These are phyloP conservation scores for Eueremaeus valkanovi DNA, from an alignment of 2,888 invertebrate genomes.

Conservation along the genomic window DNA sequence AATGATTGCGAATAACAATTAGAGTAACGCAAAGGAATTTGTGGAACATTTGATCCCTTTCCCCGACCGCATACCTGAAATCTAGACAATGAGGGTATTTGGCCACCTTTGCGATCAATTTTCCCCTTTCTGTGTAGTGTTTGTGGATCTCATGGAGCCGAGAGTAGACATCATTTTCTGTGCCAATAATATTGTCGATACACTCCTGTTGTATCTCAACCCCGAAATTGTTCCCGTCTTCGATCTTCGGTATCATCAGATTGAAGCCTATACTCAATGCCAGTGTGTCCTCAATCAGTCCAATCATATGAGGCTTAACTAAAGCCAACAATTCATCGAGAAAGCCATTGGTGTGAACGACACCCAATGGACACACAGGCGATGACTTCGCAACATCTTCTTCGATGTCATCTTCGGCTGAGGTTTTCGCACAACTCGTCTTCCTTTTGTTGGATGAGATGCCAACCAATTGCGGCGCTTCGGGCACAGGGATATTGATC, in stretches of 20 bases:
- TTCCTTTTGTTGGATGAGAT: background rate
- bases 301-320: slow-evolving; percentile 34
- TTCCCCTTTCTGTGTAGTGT: background rate
- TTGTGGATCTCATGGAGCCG: background rate
- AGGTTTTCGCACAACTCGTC: too few relatives aligned
- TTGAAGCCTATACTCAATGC: slow-evolving; percentile 53
- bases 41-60: slow-evolving; percentile 13
- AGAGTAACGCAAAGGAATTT: background rate
- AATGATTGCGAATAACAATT: slow-evolving; percentile 16
- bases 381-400: too few relatives aligned
- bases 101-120: background rate
- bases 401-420: background rate
- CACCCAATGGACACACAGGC: background rate
- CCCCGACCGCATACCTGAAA: background rate
- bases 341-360: background rate
- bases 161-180: background rate
- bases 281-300: slow-evolving; percentile 28
- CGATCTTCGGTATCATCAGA: slow-evolving; percentile 56
- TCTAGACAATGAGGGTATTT: slow-evolving; percentile 25
- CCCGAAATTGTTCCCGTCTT: slow-evolving; percentile 59
- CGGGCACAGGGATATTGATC: background rate
- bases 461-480: background rate
- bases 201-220: slow-evolving; percentile 54
- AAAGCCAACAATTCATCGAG: slow-evolving; percentile 29
- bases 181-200: background rate